phyloP scores from a whole-genome alignment of 2,113 vertebrate species.

The Harpagus bidentatus region DNA sequence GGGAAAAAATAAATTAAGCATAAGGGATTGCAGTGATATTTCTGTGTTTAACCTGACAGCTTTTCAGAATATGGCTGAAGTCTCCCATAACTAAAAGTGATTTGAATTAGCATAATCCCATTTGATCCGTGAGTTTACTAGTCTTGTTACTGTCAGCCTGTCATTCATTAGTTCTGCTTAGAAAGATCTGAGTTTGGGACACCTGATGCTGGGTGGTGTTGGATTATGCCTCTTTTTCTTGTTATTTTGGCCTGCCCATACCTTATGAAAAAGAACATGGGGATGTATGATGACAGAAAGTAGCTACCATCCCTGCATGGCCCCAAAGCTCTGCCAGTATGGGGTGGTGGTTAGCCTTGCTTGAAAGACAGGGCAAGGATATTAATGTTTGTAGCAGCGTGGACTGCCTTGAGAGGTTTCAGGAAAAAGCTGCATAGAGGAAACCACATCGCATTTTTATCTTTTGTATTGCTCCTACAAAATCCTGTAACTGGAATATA shows the following conservation, averaged over 20 bases:
- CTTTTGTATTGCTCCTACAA: background rate
- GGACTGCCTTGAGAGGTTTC: background rate
- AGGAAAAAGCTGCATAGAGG: background rate
- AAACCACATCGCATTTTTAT: background rate
- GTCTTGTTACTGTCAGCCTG: background rate
- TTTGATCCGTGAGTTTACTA: background rate
- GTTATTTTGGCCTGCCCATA: background rate
- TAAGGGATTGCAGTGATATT: background rate
- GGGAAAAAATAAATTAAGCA: background rate
- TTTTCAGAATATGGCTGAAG: background rate
- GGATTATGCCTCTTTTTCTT: background rate
- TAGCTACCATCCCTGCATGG: background rate
- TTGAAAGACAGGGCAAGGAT: background rate
- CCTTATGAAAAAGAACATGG: background rate
- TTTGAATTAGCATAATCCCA: conserved; percentile 24
- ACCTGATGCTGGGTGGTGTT: background rate
- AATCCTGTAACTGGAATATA: background rate
- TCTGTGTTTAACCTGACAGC: conserved; percentile 18
- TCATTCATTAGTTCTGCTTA: conserved; percentile 3
- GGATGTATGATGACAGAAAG: background rate
- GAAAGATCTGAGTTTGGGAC: background rate
- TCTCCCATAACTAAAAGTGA: background rate
- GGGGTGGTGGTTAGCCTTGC: background rate
- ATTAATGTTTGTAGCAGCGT: background rate
- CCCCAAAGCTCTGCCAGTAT: background rate